Conservation (phyloP, 2,113 vertebrate genomes). For the Podiceps cristatus region DNA sequence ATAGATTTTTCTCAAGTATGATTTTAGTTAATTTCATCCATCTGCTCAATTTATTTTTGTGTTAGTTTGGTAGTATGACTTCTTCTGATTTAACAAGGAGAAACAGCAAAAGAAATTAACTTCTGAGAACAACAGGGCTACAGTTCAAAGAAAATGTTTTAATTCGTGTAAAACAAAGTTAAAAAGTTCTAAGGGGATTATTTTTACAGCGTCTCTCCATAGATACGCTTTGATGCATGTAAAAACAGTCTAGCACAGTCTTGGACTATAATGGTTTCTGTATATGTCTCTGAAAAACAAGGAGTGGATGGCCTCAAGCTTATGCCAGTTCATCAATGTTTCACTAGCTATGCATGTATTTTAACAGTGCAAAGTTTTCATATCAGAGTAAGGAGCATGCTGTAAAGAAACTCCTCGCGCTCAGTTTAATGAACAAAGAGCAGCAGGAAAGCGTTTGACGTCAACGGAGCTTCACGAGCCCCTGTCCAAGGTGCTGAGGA, state of each 20-base stretch:
- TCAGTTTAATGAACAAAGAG: neutral
- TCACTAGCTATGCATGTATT: neutral
- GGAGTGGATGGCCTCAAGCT: neutral
- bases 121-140: neutral
- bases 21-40: neutral
- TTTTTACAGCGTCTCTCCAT: neutral
- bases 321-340: neutral
- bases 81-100: neutral
- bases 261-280: neutral
- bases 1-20: neutral
- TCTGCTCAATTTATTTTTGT: neutral
- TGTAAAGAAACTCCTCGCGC: neutral
- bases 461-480: rapidly evolving
- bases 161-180: neutral
- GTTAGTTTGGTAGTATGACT: neutral
- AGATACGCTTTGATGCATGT: neutral
- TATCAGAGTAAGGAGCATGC: neutral
- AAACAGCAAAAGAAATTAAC: neutral
- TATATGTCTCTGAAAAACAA: neutral
- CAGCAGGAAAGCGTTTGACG: rapidly evolving
- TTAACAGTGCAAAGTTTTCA: neutral
- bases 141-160: neutral
- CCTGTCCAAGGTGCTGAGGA: constrained; percentile 50
- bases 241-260: neutral
- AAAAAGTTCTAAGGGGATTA: neutral